Base-by-base conservation (phyloP, 2,797 vertebrate genomes). In the Tinamus major region DNA sequence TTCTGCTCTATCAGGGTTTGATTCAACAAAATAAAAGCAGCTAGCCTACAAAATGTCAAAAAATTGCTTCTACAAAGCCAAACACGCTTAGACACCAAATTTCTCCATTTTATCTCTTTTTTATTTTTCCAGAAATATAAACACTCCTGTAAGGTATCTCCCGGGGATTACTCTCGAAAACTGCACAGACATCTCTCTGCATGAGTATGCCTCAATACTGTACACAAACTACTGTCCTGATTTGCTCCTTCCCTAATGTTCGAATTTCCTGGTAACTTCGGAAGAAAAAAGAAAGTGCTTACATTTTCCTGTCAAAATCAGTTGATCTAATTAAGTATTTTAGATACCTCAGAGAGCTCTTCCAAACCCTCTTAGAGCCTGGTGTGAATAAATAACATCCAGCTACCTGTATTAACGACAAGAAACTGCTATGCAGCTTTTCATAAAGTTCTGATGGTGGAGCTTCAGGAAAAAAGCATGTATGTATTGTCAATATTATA, bases 21-120 rank as follows among this genome's bases (percentile, higher is more conserved):
- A 89, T 69, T 85, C 56, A 74, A 84, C 56, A 86, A 79, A 86
- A 84, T 21, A 77, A 68, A 89, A 89, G n/a, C 33, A 82, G 44
- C 55, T 81, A 69, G 56, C 24, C 20, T 78, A 64, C 42, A 71
- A 65, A n/a, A 44, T 53, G 41, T 71, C 21, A n/a, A 41, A 41
- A 12, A 55, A 55, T 55, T 53, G 29, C 14, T 27, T 64, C 62
- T 80, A 37, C 7, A 35, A 33, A 90, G 72, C 3, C 35, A 84
- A 21, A 69, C 42, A 79, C 8, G 41, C 17, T 72, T 84, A 65
- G 18, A 51, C 14, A 53, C 8, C 31, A 23, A 1, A 7, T n/a
- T 71, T 4, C 81, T 49, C 81, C 44, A 21, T 18, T 56, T 75
- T n/a, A 61, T 8, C 6, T 69, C 27, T 37, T 27, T 24, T 62